phyloP scores from a whole-genome alignment of 2,797 vertebrate genomes.

The Oreochromis mossambicus region DNA sequence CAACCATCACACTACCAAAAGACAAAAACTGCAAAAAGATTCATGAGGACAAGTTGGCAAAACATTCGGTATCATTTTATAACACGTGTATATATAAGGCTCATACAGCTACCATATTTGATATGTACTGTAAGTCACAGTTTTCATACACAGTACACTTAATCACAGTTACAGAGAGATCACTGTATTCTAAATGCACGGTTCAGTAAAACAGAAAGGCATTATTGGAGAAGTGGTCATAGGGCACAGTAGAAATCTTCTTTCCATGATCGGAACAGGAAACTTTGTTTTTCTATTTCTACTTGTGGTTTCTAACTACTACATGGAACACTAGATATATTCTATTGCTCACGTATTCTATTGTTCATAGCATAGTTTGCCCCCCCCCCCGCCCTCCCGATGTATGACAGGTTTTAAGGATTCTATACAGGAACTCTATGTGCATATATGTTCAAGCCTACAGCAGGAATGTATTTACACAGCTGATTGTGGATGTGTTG shows the following conservation, averaged over 20 bases:
- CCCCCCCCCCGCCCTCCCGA: rapidly evolving
- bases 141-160: conserved; percentile 52
- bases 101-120: conserved; percentile 64
- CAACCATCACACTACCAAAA: not conserved
- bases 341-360: conserved; percentile 12
- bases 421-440: not conserved
- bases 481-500: not conserved
- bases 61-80: not conserved
- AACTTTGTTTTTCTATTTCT: not conserved
- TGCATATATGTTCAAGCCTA: conserved; percentile 25
- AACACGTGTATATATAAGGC: conserved; percentile 41
- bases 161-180: conserved; percentile 68
- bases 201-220: conserved; percentile 58
- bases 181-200: conserved; percentile 50
- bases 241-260: conserved; percentile 46
- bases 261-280: not conserved
- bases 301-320: not conserved
- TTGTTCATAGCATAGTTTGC: not conserved
- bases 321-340: not conserved
- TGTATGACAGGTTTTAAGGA: not conserved
- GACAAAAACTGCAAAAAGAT: not conserved
- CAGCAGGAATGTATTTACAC: not conserved
- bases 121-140: conserved; percentile 58
- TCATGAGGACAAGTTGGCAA: not conserved
- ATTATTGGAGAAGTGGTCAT: conserved; percentile 49